Base-by-base conservation (phyloP, 2,888 invertebrate genomes). In the Lymantria dispar region DNA sequence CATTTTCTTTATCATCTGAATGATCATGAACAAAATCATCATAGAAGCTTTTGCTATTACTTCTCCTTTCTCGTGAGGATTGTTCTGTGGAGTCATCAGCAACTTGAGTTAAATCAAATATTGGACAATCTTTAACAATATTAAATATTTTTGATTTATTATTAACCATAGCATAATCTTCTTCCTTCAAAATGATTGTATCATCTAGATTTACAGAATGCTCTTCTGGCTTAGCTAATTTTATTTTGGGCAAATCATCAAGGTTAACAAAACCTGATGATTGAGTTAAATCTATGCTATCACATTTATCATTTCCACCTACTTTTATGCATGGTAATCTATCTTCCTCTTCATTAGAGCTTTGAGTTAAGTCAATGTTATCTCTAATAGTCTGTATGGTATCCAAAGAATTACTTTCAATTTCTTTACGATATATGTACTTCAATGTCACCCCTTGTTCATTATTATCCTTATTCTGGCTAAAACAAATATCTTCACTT, bases 211-310 rank as follows among this genome's bases (percentile, higher is more conserved):
- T 29, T 22, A 5, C 15, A 10, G 38, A 41, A 15, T 64, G 69
- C 37, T 63, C 15, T 36, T 69, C 64, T 45, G 56, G 65, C 31
- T 60, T 61, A 61, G 52, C 62, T 39, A 83, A 57, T 47, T 78
- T 56, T 29, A 84, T 68, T 55, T 69, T 60, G 41, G 86, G 87
- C 46, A 84, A 64, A 30, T 80, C 78, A 60, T 76, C 72, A 43
- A 50, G 45, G 10, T 55, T 44, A 3, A 40, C 45, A 33, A 78
- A 78, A 52, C 76, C 72, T 37, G 85, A 80, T 44, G 81, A 81
- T 45, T 85, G 82, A 36, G 83, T 85, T 48, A 85, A 66, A 63
- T 85, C 83, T 54, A 81, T 60, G 52, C 46, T 62, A 48, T 68
- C 64, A 52, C 43, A 45, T 22, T 54, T 51, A n/a, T 41, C 36